Evolutionary conservation across 1,140 invertebrate genomes (phyloP), one percentile per base, ranked within the genome.

Genomic region (Cecropterus lyciades): DNA sequence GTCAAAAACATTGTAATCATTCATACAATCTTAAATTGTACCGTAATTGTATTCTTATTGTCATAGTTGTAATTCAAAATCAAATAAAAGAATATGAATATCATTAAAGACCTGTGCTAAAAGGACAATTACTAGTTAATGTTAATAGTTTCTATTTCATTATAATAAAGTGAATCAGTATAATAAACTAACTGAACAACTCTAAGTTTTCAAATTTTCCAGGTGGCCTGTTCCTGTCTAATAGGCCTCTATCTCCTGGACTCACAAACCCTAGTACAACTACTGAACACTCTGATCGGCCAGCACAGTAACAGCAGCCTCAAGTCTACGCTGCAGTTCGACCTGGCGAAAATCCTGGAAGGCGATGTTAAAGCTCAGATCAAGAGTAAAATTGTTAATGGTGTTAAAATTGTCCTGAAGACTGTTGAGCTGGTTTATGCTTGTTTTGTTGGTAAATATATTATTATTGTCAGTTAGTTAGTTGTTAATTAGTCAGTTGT

Each of bases 161-260:
- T n/a, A n/a, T n/a, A n/a, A n/a, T n/a, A n/a, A n/a, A n/a, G n/a
- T n/a, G n/a, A n/a, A n/a, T n/a, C n/a, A n/a, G n/a, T n/a, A n/a
- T n/a, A n/a, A n/a, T n/a, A n/a, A n/a, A n/a, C 30, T 8, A 8
- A 33, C 9, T 33, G 30, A 10, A 10, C 30, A 33, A 33, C 30
- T 4, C 9, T 33, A 33, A 8, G 2, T 10, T 10, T 8, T 33
- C 37, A 7, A 30, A 20, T 5, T 27, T 89, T 93, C 20, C 70
- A 95, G 94, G 91, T 93, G n/a, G 93, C 94, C 6, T 93, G 94
- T 15, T 95, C 95, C 52, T 95, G 95, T 67, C 88, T 96, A 13
- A 90, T 94, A 13, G 94, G 94, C 16, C 81, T 95, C 2, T 92
- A 94, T 15, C 79, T 95, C 16, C 75, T 96, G 8, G 94, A 95